Evolutionary conservation across 2,113 vertebrate species (phyloP).

Genomic region (Microcebus ravelobensis): DNA sequence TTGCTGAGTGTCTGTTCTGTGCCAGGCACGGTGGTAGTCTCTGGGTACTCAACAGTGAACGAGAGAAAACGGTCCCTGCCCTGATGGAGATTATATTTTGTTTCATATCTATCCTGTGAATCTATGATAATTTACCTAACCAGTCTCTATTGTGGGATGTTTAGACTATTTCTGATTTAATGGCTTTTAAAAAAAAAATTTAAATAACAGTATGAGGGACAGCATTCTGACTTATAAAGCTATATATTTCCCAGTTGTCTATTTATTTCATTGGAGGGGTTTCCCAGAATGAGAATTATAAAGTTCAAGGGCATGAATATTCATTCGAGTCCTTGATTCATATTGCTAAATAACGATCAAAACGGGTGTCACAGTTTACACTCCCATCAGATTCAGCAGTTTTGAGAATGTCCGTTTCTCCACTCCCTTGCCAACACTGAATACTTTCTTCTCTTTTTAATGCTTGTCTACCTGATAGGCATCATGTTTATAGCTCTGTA

Average conservation of each 20-base stretch:
- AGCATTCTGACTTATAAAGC: background rate
- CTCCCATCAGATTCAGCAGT: background rate
- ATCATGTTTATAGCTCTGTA: background rate
- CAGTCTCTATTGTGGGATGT: background rate
- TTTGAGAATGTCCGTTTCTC: background rate
- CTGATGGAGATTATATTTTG: background rate
- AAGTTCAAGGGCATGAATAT: background rate
- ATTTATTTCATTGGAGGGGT: background rate
- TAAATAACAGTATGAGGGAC: background rate
- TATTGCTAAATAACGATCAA: background rate
- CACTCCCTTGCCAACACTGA: background rate
- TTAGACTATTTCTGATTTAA: background rate
- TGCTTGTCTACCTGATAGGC: background rate
- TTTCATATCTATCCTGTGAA: background rate
- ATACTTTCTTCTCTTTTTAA: background rate
- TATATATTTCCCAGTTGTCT: background rate
- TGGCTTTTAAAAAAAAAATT: background rate
- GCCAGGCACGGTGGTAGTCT: background rate
- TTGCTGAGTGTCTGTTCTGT: background rate
- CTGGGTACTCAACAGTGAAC: background rate
- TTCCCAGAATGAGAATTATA: background rate
- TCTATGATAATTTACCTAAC: background rate
- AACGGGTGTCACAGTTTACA: slow-evolving; percentile 1
- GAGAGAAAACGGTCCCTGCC: background rate
- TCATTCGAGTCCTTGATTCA: background rate